Conservation (phyloP, 2,113 vertebrate species). For the Poecilia latipinna region DNA sequence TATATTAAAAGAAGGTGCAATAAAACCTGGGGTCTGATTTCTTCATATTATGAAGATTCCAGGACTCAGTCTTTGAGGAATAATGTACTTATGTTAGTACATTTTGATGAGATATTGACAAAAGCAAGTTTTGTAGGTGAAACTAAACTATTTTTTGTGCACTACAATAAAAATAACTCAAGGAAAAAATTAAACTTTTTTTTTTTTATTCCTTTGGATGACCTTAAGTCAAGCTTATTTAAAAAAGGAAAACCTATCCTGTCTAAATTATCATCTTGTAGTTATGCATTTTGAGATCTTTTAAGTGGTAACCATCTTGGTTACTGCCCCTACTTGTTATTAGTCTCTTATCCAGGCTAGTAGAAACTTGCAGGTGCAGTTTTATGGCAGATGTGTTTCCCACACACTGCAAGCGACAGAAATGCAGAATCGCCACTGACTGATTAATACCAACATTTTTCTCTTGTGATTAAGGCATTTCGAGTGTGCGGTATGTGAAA, state of each 20-base stretch:
- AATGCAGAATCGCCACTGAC: constrained; percentile 35
- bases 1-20: no score
- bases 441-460: constrained; percentile 35
- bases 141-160: no score
- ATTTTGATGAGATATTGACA: no score
- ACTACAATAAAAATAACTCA: not conserved
- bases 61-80: no score
- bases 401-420: constrained; percentile 9
- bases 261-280: no score
- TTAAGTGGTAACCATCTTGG: not conserved
- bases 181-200: no score
- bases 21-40: no score
- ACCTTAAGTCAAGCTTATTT: not conserved
- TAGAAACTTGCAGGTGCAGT: constrained; percentile 25
- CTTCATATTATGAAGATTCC: no score
- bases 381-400: not conserved
- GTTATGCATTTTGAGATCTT: not conserved
- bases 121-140: no score
- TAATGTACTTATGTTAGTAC: no score
- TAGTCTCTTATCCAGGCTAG: not conserved
- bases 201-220: not conserved
- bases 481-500: not conserved
- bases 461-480: constrained; percentile 23
- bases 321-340: not conserved
- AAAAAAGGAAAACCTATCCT: no score